Conservation (phyloP, 2,797 vertebrate species). For the Propithecus perrieri region DNA sequence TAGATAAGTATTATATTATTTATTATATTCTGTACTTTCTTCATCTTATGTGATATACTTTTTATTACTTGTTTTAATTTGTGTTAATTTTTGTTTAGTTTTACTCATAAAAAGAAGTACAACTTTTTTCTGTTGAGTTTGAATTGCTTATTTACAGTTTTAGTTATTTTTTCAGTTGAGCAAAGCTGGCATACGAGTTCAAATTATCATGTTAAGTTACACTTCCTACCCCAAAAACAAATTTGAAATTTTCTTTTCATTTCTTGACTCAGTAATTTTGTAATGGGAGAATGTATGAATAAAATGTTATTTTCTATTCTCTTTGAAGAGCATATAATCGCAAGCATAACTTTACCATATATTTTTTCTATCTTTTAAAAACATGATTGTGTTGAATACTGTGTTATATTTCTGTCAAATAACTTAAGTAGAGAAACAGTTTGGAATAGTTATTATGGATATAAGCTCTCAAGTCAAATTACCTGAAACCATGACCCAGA, state of each 20-base stretch:
- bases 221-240: not conserved
- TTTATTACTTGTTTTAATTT: not conserved
- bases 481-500: not conserved
- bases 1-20: not conserved
- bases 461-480: not conserved
- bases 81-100: not conserved
- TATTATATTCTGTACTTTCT: not conserved
- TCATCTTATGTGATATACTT: not conserved
- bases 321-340: not conserved
- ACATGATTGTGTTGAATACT: not conserved
- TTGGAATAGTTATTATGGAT: not conserved
- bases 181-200: not conserved
- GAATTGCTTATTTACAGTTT: not conserved
- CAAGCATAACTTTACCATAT: not conserved
- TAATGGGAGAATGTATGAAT: not conserved
- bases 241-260: constrained; percentile 8
- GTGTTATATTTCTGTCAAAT: not conserved
- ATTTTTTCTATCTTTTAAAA: not conserved
- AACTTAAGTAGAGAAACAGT: not conserved
- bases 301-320: not conserved
- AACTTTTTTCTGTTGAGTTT: not conserved
- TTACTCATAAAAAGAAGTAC: not conserved
- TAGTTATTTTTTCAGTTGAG: not conserved
- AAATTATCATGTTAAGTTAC: not conserved
- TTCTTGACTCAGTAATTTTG: not conserved